Evolutionary conservation across 92 coral and sea anemone species (phyloP), one percentile per base, ranked within the genome.

Genomic region (Metridium senile): DNA sequence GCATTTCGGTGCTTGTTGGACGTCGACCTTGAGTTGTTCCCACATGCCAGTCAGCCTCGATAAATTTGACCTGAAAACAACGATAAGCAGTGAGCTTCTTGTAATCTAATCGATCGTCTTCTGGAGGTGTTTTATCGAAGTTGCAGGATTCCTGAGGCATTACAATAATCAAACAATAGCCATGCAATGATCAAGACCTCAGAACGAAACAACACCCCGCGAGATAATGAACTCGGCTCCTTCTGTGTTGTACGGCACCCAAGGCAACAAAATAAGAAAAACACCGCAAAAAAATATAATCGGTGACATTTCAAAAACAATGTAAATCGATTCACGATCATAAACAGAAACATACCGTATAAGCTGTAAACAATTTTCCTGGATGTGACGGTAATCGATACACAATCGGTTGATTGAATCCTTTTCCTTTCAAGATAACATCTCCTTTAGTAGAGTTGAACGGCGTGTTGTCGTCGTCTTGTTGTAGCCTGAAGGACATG

Each of bases 21-120:
- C 72, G 89, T 0, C 96, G 93, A 19, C 97, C 97, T 62, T 77
- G 68, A 0, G 89, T 86, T 63, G 80, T 67, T 17, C 90, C 93
- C 6, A 92, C 90, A 53, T 84, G 80, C 99, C 99, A 95, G 19
- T 84, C 62, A 26, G 81, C 85, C 75, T 95, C 99, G 58, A 93
- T 76, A 66, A 95, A 74, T 58, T 57, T 73, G 18, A 95, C 86
- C 99, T 95, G 71, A 62, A 73, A 34, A 29, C 39, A 65, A 82
- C 33, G 49, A 39, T 39, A 39, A 63, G 6, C 6, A 39, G 49
- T 4, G 8, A 39, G 6, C 49, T 4, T 39, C 13, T 4, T 6
- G 6, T 39, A 39, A 39, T 39, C 6, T 13, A 39, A n/a, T n/a
- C n/a, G n/a, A n/a, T n/a, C n/a, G n/a, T n/a, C n/a, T n/a, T n/a